phyloP scores from a whole-genome alignment of 1,140 invertebrate species.

The Oryctes rhinoceros region DNA sequence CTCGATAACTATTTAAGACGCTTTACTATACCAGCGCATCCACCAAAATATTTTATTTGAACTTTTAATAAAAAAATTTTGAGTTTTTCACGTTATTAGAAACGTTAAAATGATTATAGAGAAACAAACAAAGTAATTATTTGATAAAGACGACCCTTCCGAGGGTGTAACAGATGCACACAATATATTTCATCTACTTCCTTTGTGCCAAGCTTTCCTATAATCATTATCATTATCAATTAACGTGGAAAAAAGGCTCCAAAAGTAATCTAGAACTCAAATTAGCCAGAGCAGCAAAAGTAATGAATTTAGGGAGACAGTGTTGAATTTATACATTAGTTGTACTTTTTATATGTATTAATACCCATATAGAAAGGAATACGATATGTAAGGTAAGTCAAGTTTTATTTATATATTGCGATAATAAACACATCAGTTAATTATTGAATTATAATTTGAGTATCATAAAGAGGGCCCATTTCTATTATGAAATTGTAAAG shows the following conservation, averaged over 20 bases:
- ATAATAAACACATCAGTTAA: constrained; percentile 28
- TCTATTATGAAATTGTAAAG: background rate
- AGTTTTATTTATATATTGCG: background rate
- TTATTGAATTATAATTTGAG: constrained; percentile 27
- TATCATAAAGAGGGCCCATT: background rate
- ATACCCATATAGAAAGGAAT: background rate
- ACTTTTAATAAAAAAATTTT: too few species aligned
- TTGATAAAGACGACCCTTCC: too few species aligned
- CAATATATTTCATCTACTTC: background rate
- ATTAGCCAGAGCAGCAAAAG: background rate
- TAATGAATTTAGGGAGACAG: background rate
- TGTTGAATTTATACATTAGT: background rate
- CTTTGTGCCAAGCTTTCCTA: background rate
- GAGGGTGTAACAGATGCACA: too few species aligned
- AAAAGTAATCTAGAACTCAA: background rate
- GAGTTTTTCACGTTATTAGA: too few species aligned
- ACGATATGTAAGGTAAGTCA: background rate
- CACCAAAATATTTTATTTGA: too few species aligned
- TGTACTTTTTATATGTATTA: background rate
- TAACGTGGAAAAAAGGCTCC: background rate
- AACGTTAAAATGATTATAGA: too few species aligned
- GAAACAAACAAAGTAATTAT: too few species aligned
- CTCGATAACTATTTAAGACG: background rate
- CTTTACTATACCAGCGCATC: too few species aligned
- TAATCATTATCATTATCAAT: too few species aligned